A percentile compares a stretch with the other conserved stretches of the same genome.
Evolutionary conservation across 1,140 invertebrate genomes (phyloP).

Genomic region (Luehdorfia chinensis): DNA sequence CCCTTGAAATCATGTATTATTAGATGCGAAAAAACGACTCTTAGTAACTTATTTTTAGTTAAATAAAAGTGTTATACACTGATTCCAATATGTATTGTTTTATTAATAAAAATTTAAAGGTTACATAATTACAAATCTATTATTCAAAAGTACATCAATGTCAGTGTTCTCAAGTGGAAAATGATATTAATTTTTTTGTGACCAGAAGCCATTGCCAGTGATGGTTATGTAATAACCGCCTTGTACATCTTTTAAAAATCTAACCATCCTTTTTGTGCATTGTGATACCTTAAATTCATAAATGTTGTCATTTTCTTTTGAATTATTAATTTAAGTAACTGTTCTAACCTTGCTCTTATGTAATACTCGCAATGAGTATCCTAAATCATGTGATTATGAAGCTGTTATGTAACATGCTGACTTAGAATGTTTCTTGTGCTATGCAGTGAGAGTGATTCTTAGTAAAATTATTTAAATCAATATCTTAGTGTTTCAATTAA

Average conservation of each 20-base stretch:
- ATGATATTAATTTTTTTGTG: conserved; percentile 20
- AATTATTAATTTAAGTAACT: conserved; percentile 37
- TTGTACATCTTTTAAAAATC: conserved; percentile 29
- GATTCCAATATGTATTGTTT: conserved; percentile 70
- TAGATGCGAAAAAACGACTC: conserved; percentile 58
- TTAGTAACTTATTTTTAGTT: conserved; percentile 76
- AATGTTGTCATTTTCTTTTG: conserved; percentile 25
- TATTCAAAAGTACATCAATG: no score
- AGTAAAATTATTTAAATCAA: conserved; percentile 29
- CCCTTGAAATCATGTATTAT: conserved; percentile 73
- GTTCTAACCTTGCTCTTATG: conserved; percentile 30
- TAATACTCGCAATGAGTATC: conserved; percentile 38
- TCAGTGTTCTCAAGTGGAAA: conserved; percentile 23
- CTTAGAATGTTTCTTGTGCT: conserved; percentile 36
- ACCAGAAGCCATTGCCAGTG: conserved; percentile 29
- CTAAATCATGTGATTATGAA: conserved; percentile 56
- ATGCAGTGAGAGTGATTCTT: conserved; percentile 32
- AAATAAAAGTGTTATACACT: conserved; percentile 72
- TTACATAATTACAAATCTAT: conserved; percentile 61
- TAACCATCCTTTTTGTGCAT: conserved; percentile 9
- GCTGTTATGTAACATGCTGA: conserved; percentile 54
- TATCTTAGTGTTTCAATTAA: conserved; percentile 29
- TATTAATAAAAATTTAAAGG: conserved; percentile 44
- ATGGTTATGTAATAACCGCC: conserved; percentile 49
- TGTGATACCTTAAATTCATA: conserved; percentile 8